A percentile compares a stretch with the other conserved stretches of the same genome.
phyloP scores from a whole-genome alignment of 2,113 vertebrate species.

The Menidia beryllina region DNA sequence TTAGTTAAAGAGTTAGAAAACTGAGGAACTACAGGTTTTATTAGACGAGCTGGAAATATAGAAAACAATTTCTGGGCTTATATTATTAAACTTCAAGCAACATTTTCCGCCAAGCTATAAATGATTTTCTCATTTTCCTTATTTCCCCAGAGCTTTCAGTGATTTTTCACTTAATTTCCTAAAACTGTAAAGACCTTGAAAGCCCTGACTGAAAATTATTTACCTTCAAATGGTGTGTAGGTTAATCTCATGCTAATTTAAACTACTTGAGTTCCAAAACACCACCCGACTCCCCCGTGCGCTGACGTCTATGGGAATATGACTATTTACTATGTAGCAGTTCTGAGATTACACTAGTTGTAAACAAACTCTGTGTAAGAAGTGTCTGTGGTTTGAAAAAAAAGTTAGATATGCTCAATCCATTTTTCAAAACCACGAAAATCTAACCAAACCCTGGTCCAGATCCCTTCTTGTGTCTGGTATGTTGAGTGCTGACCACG shows the following conservation, averaged over 20 bases:
- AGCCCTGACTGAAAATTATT: not conserved
- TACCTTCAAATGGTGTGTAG: not conserved
- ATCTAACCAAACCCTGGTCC: not conserved
- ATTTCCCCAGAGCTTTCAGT: too few relatives aligned
- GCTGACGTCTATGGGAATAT: slow-evolving; percentile 3
- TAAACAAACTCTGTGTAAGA: slow-evolving; percentile 18
- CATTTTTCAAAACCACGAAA: slow-evolving; percentile 19
- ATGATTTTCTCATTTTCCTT: too few relatives aligned
- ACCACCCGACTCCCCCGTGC: slow-evolving; percentile 19
- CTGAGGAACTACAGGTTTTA: not conserved
- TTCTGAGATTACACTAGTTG: slow-evolving; percentile 27
- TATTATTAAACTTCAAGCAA: too few relatives aligned
- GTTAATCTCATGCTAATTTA: not conserved
- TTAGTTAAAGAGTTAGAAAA: not conserved
- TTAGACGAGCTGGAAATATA: too few relatives aligned
- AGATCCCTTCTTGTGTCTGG: not conserved
- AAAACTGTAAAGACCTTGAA: not conserved
- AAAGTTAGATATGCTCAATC: slow-evolving; percentile 7
- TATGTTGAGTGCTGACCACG: not conserved
- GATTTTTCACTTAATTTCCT: too few relatives aligned
- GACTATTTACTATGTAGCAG: not conserved
- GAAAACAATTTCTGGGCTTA: too few relatives aligned
- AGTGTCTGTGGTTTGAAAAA: slow-evolving; percentile 8
- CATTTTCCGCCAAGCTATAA: too few relatives aligned
- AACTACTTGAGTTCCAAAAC: slow-evolving; percentile 9